A percentile compares a stretch with the other conserved stretches of the same genome.
phyloP scores from a whole-genome alignment of 92 coral and sea anemone species.

The Porites cylindrica region DNA sequence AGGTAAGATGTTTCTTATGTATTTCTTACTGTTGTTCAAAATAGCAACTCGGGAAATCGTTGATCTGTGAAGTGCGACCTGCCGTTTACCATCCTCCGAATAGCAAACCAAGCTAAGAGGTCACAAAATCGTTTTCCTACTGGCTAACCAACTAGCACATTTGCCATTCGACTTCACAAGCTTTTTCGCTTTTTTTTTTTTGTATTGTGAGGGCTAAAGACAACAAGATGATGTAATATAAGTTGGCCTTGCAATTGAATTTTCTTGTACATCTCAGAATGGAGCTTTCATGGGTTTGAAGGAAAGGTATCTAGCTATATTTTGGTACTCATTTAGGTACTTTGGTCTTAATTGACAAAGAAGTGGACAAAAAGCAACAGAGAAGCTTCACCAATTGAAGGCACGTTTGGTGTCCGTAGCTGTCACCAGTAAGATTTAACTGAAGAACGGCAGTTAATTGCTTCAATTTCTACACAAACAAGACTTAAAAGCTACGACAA shows the following conservation, averaged over 20 bases:
- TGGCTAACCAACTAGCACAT: constrained; percentile 20
- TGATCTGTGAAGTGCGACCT: constrained; percentile 51
- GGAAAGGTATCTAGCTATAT: constrained; percentile 6
- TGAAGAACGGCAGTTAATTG: background rate
- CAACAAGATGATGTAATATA: constrained; percentile 35
- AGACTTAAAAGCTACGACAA: background rate
- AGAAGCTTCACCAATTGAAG: no score
- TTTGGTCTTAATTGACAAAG: background rate
- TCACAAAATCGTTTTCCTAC: constrained; percentile 24
- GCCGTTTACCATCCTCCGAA: background rate
- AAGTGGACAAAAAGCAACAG: no score
- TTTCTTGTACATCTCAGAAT: background rate
- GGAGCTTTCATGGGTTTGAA: background rate
- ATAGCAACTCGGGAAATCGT: constrained; percentile 1
- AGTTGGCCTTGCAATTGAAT: background rate
- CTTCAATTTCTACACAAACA: no score
- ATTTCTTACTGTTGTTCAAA: background rate
- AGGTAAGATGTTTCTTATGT: constrained; percentile 8
- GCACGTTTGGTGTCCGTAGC: no score
- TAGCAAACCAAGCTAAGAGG: constrained; percentile 27
- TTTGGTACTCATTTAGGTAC: background rate
- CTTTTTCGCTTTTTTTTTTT: background rate
- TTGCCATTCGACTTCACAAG: background rate
- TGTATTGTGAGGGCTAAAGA: background rate
- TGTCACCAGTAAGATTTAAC: background rate